These are phyloP conservation scores for Oceanites oceanicus DNA, from an alignment of 2,113 vertebrate species.

Conservation along the genomic window DNA sequence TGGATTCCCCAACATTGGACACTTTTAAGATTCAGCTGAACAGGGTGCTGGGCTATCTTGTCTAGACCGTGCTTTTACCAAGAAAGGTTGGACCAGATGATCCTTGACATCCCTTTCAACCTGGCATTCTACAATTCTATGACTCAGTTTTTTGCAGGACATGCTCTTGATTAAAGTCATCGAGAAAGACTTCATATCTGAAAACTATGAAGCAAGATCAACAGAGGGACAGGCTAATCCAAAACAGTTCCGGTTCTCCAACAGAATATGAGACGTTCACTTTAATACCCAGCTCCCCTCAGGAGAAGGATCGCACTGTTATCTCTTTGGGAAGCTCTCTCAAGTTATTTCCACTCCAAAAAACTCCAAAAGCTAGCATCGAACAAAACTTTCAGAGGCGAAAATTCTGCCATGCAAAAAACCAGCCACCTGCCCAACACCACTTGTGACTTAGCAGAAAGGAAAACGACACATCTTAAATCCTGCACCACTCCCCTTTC, in stretches of 20 bases:
- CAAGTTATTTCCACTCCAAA: not conserved
- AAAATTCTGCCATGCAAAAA: not conserved
- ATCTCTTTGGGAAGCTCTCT: not conserved
- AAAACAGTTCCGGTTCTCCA: not conserved
- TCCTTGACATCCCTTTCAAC: not conserved
- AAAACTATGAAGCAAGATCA: not conserved
- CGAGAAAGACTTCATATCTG: not conserved
- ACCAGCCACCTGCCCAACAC: not conserved
- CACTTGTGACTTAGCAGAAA: not conserved
- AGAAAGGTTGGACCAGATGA: not conserved
- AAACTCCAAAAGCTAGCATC: not conserved
- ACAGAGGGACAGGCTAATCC: not conserved
- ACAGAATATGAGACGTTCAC: not conserved
- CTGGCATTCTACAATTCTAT: not conserved
- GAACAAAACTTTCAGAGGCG: not conserved
- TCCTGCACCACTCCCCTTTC: not conserved
- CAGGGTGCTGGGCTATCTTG: not conserved
- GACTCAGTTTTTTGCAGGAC: not conserved
- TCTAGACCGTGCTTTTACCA: not conserved
- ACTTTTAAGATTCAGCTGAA: not conserved
- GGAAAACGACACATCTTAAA: not conserved
- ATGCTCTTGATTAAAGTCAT: not conserved
- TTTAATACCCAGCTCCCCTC: not conserved
- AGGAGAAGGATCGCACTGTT: not conserved
- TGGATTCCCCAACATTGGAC: not conserved